Percentiles rank a stretch among this genome's conserved stretches.
Evolutionary conservation across 1,140 invertebrate genomes (phyloP).

Genomic region (Atopsyche davidsoni): DNA sequence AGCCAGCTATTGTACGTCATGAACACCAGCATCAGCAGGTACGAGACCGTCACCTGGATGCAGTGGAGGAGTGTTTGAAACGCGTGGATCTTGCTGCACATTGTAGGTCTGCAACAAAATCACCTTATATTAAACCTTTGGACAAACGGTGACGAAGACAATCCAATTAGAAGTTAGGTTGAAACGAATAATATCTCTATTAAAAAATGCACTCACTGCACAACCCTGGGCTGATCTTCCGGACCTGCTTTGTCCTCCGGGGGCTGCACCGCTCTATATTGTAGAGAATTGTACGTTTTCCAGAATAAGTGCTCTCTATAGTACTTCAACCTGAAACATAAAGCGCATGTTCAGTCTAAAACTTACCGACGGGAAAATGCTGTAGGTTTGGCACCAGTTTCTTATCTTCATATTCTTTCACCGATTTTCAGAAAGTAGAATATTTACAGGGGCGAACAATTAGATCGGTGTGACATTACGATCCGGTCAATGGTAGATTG

Average conservation of each 20-base stretch:
- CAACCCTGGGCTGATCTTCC: slow-evolving; percentile 60
- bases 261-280: slow-evolving; percentile 67
- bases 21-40: slow-evolving; percentile 95
- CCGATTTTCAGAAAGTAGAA: background rate
- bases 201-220: slow-evolving; percentile 56
- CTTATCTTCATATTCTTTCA: background rate
- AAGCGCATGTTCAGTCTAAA: slow-evolving; percentile 11
- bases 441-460: background rate
- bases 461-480: too few species aligned
- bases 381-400: background rate
- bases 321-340: slow-evolving; percentile 66
- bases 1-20: slow-evolving; percentile 98
- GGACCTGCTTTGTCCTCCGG: slow-evolving; percentile 62
- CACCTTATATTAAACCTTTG: background rate
- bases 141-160: background rate
- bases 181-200: slow-evolving; percentile 2
- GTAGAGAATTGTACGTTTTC: slow-evolving; percentile 66
- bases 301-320: slow-evolving; percentile 79
- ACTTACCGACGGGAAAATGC: too few species aligned
- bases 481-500: too few species aligned
- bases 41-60: slow-evolving; percentile 83
- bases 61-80: slow-evolving; percentile 87
- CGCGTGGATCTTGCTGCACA: slow-evolving; percentile 73
- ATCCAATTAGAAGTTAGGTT: background rate
- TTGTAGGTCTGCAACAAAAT: slow-evolving; percentile 58